Evolutionary conservation across 2,113 vertebrate genomes (phyloP).

Genomic region (Eulemur macaco): DNA sequence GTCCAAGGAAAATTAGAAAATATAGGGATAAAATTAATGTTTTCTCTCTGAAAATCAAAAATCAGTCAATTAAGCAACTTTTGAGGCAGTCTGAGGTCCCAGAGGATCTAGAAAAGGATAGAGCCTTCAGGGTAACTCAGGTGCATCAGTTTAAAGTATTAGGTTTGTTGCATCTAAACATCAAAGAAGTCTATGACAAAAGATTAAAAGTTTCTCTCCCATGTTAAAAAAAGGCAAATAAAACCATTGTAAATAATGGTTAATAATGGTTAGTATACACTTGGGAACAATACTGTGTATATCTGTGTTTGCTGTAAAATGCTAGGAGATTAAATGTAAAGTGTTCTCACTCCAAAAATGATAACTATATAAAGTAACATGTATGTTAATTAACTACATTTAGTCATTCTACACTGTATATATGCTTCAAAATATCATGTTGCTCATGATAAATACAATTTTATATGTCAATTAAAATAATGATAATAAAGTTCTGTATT

Average conservation of each 20-base stretch:
- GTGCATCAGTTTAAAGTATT: background rate
- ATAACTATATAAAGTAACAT: background rate
- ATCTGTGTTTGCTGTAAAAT: background rate
- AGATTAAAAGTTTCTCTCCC: background rate
- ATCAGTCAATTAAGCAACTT: conserved; percentile 23
- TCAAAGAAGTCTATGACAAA: background rate
- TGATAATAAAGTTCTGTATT: background rate
- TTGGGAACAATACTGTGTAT: background rate
- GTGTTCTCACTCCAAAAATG: background rate
- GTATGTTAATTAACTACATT: background rate
- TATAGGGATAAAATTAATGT: background rate
- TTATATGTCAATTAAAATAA: background rate
- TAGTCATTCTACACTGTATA: background rate
- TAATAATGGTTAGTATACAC: background rate
- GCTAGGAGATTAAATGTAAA: background rate
- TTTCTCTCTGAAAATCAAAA: conserved; percentile 52
- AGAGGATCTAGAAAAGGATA: background rate
- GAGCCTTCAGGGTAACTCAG: background rate
- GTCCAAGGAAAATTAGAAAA: conserved; percentile 46
- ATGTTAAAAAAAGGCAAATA: background rate
- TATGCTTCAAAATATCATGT: background rate
- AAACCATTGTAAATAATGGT: background rate
- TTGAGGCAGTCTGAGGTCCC: background rate
- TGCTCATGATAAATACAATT: background rate
- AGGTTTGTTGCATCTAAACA: background rate